phyloP scores from a whole-genome alignment of 1,140 invertebrate species.

The Drosophila tani region DNA sequence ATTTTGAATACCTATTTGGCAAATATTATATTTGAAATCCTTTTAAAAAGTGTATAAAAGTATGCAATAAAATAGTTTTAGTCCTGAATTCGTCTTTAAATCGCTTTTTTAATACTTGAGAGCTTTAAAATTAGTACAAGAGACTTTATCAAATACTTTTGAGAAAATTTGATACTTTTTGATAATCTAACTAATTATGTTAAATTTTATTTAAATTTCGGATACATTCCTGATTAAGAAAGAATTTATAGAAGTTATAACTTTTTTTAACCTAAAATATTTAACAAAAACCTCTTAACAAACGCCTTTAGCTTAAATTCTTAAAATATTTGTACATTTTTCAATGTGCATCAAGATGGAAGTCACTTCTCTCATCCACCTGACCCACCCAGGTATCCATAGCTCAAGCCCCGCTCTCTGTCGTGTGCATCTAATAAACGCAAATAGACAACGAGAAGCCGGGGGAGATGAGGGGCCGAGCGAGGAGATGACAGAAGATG shows the following conservation, averaged over 20 bases:
- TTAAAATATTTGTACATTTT: neutral
- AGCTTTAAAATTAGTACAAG: neutral
- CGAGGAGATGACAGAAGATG: neutral
- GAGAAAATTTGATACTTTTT: no score
- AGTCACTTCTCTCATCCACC: neutral
- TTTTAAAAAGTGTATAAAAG: neutral
- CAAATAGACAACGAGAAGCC: conserved; percentile 61
- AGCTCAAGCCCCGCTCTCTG: conserved; percentile 24
- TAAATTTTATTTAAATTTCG: no score
- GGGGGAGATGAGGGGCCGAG: neutral
- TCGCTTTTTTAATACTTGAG: no score
- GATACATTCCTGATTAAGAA: accelerated
- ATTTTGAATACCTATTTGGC: neutral
- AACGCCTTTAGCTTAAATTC: neutral
- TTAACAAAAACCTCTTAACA: neutral
- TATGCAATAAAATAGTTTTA: neutral
- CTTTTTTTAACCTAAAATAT: neutral
- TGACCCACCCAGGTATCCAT: conserved; percentile 41
- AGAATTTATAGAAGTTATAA: no score
- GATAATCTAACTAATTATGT: no score
- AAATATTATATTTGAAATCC: neutral
- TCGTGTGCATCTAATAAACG: conserved; percentile 74
- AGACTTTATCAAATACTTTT: no score
- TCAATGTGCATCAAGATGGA: neutral
- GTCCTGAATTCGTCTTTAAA: neutral